Evolutionary conservation across 2,113 vertebrate species (phyloP), one percentile per base, ranked within the genome.

Genomic region (Epinephelus lanceolatus): DNA sequence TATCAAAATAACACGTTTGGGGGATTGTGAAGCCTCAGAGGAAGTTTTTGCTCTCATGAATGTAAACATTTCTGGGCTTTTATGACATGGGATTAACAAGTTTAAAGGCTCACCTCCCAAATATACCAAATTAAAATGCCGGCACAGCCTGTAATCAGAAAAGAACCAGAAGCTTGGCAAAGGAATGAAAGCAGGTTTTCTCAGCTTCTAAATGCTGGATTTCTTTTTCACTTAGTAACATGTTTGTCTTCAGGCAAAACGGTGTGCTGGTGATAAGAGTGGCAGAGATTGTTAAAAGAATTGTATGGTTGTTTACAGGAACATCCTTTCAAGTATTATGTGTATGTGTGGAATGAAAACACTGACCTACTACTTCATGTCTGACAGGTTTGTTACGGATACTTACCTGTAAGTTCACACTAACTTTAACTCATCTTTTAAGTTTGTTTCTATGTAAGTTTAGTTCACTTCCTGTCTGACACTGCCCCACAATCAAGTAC

Each of bases 331-430:
- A 30, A 56, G 60, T 73, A 6, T 49, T 65, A 9, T 13, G 30
- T 42, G 17, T 14, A 1, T 33, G n/a, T 66, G 8, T 52, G 17
- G 12, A 45, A 52, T 81, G 23, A 40, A 76, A 83, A 83, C 52
- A 77, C 2, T 15, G 49, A 6, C 37, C 51, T 7, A 6, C 11
- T 11, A 8, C 5, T 42, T 53, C 4, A 63, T 42, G 33, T 40
- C 42, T 52, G 33, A 45, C 40, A 47, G 21, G n/a, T 62, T 49
- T 69, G 30, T 15, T 59, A 1, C 6, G 4, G n/a, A 14, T 84
- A 25, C 68, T 52, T 18, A 30, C 19, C 59, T 51, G 0, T 2
- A 17, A 30, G 2, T 7, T 21, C 18, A 30, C 60, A 73, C 3
- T 40, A 14, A 49, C 2, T 45, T 47, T 40, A 14, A 49, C 2